phyloP scores from a whole-genome alignment of 2,797 vertebrate genomes.

The Gallirallus australis region DNA sequence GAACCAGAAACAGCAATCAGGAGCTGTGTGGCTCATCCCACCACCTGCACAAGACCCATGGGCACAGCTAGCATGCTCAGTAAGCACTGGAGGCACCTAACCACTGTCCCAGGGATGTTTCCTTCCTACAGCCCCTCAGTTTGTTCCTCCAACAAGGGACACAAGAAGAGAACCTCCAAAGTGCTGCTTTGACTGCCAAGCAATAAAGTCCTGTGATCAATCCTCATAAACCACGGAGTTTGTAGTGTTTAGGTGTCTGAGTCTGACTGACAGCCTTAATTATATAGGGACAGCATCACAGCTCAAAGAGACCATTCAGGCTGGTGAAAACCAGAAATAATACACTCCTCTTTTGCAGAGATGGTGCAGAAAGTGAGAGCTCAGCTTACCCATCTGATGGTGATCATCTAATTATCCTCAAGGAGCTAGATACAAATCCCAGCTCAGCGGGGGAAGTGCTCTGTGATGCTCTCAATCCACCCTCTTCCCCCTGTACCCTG shows the following conservation, averaged over 20 bases:
- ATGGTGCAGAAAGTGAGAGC: constrained; percentile 9
- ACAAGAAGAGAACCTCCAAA: background rate
- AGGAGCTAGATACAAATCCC: background rate
- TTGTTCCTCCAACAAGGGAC: background rate
- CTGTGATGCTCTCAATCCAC: background rate
- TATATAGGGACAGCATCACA: background rate
- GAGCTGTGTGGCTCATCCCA: background rate
- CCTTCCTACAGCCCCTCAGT: background rate
- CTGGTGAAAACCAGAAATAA: background rate
- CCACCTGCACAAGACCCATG: background rate
- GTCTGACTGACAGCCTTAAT: constrained; percentile 66
- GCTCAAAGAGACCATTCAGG: background rate
- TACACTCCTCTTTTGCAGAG: background rate
- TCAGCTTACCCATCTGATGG: constrained; percentile 1
- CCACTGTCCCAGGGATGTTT: rapidly evolving
- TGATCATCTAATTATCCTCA: constrained; percentile 45
- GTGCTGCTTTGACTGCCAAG: background rate
- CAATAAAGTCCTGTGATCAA: background rate
- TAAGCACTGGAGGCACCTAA: background rate
- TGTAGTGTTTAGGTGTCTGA: background rate
- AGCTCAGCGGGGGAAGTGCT: background rate
- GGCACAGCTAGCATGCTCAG: background rate
- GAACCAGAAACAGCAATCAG: background rate
- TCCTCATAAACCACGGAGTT: background rate
- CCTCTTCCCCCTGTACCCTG: background rate